Evolutionary conservation across 2,888 invertebrate species (phyloP), one percentile per base, ranked within the genome.

Genomic region (Andrena marginata): DNA sequence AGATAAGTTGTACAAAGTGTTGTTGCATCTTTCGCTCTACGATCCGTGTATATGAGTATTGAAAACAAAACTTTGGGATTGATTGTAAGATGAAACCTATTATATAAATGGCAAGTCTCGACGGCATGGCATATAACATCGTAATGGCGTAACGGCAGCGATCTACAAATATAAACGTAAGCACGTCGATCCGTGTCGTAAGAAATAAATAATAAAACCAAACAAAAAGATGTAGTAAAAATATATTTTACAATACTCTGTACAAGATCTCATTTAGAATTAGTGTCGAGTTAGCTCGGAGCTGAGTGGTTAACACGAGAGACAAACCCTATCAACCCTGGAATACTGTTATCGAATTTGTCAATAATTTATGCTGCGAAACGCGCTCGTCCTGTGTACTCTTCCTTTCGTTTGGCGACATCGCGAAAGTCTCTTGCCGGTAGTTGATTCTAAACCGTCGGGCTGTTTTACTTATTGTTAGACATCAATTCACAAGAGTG

Each of bases 201-300:
- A 86, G 85, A 89, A 90, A 92, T 91, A 92, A 92, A 92, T 92
- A 91, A 91, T 91, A 89, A 91, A 89, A 87, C 86, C 84, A 89
- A 86, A 86, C 56, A 86, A 85, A 80, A 81, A 79, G 76, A 87
- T 90, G 89, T 90, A 90, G 89, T 90, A 92, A 92, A 92, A 92
- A 90, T 91, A 90, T 91, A 92, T 92, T 92, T 92, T 93, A 93
- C 91, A 92, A 92, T 92, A 91, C 87, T 91, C 91, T 93, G 92
- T 93, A 93, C 93, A 93, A 85, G 88, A 84, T 85, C 79, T 85
- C 81, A 67, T 68, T 56, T 80, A 48, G 80, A 78, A 80, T 82
- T 85, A 87, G 78, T 84, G 77, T 83, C 74, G 76, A 83, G 64
- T 86, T 72, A 82, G 74, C 69, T 76, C 68, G 65, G 59, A 68